These are phyloP conservation scores for Diadophis punctatus DNA, from an alignment of 2,113 vertebrate genomes.

Conservation along the genomic window DNA sequence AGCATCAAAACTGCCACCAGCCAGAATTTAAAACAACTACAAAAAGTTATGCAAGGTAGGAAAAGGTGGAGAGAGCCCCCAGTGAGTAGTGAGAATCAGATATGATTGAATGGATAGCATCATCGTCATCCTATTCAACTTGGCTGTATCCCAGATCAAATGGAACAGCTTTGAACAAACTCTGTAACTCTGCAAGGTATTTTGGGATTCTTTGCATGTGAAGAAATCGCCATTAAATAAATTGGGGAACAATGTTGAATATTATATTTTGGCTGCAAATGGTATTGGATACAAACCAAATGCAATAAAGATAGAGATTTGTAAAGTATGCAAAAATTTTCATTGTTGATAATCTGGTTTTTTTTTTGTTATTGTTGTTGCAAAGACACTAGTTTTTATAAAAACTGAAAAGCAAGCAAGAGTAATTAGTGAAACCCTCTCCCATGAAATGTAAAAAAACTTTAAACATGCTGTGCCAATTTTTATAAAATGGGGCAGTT, in stretches of 20 bases:
- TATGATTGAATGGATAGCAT: background rate
- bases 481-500: background rate
- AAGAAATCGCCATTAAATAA: background rate
- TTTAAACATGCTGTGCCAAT: background rate
- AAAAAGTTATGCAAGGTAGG: background rate
- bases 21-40: background rate
- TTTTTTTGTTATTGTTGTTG: background rate
- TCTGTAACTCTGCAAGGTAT: background rate
- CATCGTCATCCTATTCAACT: background rate
- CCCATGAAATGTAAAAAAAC: background rate
- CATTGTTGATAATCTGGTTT: background rate
- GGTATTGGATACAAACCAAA: background rate
- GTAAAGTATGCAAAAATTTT: background rate
- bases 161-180: background rate
- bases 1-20: background rate
- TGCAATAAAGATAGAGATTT: background rate
- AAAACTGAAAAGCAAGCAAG: background rate
- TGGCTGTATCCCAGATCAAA: background rate
- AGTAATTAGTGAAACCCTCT: background rate
- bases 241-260: background rate
- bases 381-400: background rate
- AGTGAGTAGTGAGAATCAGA: background rate
- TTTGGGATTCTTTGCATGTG: background rate
- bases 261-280: background rate
- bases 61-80: background rate